These are phyloP conservation scores for Patiria pectinifera DNA, from an alignment of 53 echinoderm and acorn worm genomes.

Conservation along the genomic window DNA sequence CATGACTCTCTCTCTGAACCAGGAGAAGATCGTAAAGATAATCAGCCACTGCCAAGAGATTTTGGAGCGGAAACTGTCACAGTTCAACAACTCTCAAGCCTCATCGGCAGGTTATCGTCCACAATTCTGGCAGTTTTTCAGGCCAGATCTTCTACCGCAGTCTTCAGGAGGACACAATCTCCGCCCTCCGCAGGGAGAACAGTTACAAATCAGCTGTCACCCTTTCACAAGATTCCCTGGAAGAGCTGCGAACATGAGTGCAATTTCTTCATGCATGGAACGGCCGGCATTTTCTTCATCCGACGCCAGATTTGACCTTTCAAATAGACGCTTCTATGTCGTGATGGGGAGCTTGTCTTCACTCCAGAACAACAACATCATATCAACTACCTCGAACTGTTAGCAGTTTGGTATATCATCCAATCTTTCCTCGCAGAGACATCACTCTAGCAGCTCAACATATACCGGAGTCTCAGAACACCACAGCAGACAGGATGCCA, in stretches of 20 bases:
- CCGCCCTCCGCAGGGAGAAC: neutral
- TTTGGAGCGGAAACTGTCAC: too few species aligned
- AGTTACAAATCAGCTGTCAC: neutral
- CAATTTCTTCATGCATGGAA: conserved; percentile 4
- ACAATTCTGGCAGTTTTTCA: neutral
- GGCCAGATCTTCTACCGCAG: neutral
- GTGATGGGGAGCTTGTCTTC: conserved; percentile 12
- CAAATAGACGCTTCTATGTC: neutral
- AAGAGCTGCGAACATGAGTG: neutral
- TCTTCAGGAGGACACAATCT: conserved; percentile 26
- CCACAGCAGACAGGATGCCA: conserved; percentile 15
- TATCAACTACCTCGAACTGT: conserved; percentile 26
- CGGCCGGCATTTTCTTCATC: neutral
- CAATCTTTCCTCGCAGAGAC: neutral
- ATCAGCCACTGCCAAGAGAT: too few species aligned
- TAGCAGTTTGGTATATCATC: neutral
- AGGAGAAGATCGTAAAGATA: too few species aligned
- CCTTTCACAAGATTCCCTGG: neutral
- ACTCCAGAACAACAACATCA: neutral
- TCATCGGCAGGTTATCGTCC: too few species aligned
- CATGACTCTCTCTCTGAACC: too few species aligned
- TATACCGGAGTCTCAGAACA: neutral
- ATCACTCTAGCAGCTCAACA: conserved; percentile 14
- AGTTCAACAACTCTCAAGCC: too few species aligned
- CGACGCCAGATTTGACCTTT: neutral